These are phyloP conservation scores for Ceratosolen solmsi DNA, from an alignment of 1,140 invertebrate genomes.

Conservation along the genomic window DNA sequence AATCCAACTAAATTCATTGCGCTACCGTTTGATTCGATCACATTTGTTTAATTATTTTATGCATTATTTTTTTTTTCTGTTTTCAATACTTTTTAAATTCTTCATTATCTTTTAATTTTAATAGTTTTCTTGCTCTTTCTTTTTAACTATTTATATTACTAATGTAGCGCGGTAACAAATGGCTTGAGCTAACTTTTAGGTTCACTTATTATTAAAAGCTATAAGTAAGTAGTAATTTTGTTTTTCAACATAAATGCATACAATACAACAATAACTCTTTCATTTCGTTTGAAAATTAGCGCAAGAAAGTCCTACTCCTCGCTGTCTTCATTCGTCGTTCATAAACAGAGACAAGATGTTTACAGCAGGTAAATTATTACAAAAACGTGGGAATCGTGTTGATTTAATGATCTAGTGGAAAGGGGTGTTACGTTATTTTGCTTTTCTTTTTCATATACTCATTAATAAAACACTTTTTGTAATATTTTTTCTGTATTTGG, in stretches of 20 bases:
- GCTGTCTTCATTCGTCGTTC: conserved; percentile 22
- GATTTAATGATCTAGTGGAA: conserved; percentile 16
- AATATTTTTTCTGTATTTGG: neutral
- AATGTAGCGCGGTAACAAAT: neutral
- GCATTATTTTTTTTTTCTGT: too few relatives aligned
- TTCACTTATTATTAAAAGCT: conserved; percentile 9
- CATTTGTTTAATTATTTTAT: too few relatives aligned
- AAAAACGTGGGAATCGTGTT: conserved; percentile 10
- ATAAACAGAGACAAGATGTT: conserved; percentile 25
- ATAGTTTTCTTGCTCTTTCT: neutral
- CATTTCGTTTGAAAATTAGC: conserved; percentile 21
- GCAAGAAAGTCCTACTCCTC: conserved; percentile 23
- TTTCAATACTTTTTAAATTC: too few relatives aligned
- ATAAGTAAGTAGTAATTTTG: conserved; percentile 24
- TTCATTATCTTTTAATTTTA: too few relatives aligned
- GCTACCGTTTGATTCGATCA: too few relatives aligned
- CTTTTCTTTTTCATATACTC: neutral
- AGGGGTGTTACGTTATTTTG: neutral
- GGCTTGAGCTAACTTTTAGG: neutral
- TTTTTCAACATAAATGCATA: conserved; percentile 8
- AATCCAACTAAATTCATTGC: too few relatives aligned
- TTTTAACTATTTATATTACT: neutral
- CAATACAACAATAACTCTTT: conserved; percentile 17
- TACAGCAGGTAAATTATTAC: conserved; percentile 25
- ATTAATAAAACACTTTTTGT: neutral